Evolutionary conservation across 2,888 invertebrate species (phyloP).

Genomic region (Caenorhabditis plicata): DNA sequence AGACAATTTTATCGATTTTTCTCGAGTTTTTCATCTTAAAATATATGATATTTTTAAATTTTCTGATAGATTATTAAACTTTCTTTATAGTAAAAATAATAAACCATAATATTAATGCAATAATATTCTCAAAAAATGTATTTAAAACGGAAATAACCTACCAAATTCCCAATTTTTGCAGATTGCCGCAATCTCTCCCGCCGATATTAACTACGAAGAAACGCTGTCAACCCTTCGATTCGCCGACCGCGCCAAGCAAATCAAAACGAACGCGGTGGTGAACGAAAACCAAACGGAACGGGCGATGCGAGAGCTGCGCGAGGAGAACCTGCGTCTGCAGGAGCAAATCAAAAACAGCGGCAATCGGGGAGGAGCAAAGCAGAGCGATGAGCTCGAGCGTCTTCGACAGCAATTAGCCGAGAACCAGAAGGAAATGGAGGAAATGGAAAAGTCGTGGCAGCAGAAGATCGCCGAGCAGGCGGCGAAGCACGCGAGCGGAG

Average conservation of each 20-base stretch:
- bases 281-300: conserved; percentile 72
- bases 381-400: conserved; percentile 56
- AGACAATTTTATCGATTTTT: no score
- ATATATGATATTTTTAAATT: no score
- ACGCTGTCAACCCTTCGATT: conserved; percentile 83
- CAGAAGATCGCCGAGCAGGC: conserved; percentile 63
- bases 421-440: conserved; percentile 70
- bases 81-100: no score
- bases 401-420: conserved; percentile 65
- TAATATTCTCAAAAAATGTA: no score
- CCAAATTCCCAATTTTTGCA: no score
- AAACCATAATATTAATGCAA: no score
- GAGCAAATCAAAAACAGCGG: conserved; percentile 50
- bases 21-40: no score
- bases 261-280: conserved; percentile 70
- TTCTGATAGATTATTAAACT: no score
- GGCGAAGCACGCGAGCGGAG: conserved; percentile 40
- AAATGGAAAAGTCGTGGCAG: conserved; percentile 69
- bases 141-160: no score
- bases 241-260: conserved; percentile 71
- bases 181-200: conserved; percentile 96
- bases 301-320: conserved; percentile 70
- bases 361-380: conserved; percentile 14
- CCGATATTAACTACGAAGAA: conserved; percentile 96
- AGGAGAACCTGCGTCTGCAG: conserved; percentile 71